Conservation (phyloP, 1,140 invertebrate species). For the Harpegnathos saltator region DNA sequence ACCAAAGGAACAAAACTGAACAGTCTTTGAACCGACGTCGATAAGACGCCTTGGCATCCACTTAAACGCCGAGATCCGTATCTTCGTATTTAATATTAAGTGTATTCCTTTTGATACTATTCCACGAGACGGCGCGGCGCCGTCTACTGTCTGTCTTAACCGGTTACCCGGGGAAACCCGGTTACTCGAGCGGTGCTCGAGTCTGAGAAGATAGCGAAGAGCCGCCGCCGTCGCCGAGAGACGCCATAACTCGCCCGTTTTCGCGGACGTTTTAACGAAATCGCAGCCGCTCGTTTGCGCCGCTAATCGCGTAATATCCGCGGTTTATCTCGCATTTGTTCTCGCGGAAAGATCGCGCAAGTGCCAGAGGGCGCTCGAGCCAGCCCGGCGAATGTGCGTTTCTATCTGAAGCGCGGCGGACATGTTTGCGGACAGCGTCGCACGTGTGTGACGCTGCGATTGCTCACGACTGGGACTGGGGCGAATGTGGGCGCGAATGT, state of each 20-base stretch:
- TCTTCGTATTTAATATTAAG: constrained; percentile 80
- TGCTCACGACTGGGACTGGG: too few species aligned
- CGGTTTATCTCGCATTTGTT: constrained; percentile 63
- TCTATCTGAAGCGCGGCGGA: too few species aligned
- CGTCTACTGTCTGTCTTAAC: constrained; percentile 70
- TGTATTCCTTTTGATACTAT: constrained; percentile 81
- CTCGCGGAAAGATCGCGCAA: constrained; percentile 3
- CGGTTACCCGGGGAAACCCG: constrained; percentile 66
- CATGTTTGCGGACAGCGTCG: too few species aligned
- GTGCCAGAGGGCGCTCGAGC: not conserved
- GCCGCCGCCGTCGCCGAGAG: too few species aligned
- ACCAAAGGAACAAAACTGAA: constrained; percentile 76
- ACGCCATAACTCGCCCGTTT: not conserved
- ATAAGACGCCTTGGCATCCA: constrained; percentile 74
- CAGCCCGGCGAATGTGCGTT: too few species aligned
- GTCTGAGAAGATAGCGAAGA: constrained; percentile 33
- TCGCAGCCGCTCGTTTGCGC: constrained; percentile 47
- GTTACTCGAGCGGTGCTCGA: constrained; percentile 46
- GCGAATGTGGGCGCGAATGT: too few species aligned
- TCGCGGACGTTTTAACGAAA: constrained; percentile 66
- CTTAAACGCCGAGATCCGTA: constrained; percentile 76
- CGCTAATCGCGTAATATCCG: constrained; percentile 61
- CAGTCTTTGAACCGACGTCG: constrained; percentile 72
- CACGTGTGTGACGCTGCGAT: too few species aligned
- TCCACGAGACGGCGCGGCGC: constrained; percentile 57